Conservation (phyloP, 2,113 vertebrate genomes). For the Salvelinus namaycush region DNA sequence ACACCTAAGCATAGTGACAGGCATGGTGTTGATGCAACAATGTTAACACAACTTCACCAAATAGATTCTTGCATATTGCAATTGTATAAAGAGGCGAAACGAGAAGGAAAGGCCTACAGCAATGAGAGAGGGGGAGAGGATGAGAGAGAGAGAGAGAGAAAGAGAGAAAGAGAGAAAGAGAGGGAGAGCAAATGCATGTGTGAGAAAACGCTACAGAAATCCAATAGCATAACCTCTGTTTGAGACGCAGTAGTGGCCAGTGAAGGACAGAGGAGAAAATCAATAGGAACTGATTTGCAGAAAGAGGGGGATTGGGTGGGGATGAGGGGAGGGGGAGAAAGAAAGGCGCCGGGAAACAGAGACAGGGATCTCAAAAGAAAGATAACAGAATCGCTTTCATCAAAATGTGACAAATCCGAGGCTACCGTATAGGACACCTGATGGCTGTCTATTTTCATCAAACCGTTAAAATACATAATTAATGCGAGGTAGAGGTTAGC, state of each 20-base stretch:
- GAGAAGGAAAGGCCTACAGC: background rate
- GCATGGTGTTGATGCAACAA: background rate
- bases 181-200: slow-evolving; percentile 26
- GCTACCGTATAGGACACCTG: background rate
- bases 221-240: slow-evolving; percentile 78
- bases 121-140: background rate
- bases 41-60: background rate
- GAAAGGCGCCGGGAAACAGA: slow-evolving; percentile 9
- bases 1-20: background rate
- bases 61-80: background rate
- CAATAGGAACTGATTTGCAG: slow-evolving; percentile 82
- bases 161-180: slow-evolving; percentile 5
- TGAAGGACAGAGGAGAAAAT: slow-evolving; percentile 78
- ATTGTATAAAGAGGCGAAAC: background rate
- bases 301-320: slow-evolving; percentile 40
- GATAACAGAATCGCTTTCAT: slow-evolving; percentile 2
- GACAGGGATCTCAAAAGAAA: background rate
- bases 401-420: background rate
- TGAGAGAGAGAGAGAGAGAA: background rate
- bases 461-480: background rate
- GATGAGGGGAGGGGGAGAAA: background rate
- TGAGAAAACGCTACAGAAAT: slow-evolving; percentile 60
- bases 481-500: too few relatives aligned
- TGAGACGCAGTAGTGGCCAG: slow-evolving; percentile 68
- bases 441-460: background rate